phyloP scores from a whole-genome alignment of 1,140 invertebrate genomes.

The Metaphire vulgaris region DNA sequence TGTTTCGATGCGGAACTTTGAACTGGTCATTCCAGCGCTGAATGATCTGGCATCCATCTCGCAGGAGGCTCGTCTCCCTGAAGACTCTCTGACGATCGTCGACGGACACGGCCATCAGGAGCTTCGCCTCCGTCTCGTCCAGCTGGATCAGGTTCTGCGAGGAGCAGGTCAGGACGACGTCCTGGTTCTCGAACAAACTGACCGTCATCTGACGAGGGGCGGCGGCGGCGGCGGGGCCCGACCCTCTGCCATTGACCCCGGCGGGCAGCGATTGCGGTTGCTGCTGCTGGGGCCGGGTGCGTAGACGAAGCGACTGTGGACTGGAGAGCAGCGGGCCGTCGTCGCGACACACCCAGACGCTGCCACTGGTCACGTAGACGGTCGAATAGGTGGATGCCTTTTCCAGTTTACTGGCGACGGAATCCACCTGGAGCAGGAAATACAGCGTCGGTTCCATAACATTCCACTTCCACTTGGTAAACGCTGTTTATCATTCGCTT shows the following conservation, averaged over 20 bases:
- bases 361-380: not conserved
- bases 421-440: not conserved
- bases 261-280: too few relatives aligned
- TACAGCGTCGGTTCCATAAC: not conserved
- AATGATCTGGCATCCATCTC: not conserved
- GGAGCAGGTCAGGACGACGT: not conserved
- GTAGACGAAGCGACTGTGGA: not conserved
- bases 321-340: not conserved
- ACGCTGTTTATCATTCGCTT: too few relatives aligned
- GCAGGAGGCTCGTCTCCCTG: not conserved
- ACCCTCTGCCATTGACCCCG: not conserved
- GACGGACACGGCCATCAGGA: not conserved
- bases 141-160: not conserved
- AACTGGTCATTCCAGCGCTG: not conserved
- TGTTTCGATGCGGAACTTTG: not conserved
- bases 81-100: not conserved
- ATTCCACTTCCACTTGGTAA: not conserved
- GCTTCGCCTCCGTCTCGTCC: not conserved
- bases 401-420: not conserved
- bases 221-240: too few relatives aligned
- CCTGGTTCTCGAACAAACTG: not conserved
- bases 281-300: not conserved
- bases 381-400: not conserved
- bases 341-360: not conserved
- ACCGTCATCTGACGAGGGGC: not conserved